These are phyloP conservation scores for Magallana gigas DNA, from an alignment of 1,140 invertebrate species.

Conservation along the genomic window DNA sequence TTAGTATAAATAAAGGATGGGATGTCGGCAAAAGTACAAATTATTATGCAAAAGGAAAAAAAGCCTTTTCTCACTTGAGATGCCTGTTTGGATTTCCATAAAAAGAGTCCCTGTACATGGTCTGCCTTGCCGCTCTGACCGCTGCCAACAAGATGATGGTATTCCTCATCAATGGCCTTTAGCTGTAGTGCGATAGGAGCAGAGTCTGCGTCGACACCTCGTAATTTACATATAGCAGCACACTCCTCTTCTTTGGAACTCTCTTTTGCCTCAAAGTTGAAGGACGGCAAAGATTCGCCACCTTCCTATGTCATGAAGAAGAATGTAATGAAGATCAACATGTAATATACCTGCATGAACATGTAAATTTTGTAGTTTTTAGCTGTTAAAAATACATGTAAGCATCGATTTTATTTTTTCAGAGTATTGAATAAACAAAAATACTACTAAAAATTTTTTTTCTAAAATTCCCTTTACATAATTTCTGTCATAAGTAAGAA, in stretches of 20 bases:
- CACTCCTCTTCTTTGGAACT: slow-evolving; percentile 78
- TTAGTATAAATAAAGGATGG: no score
- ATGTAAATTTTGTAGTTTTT: no score
- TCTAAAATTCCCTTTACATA: no score
- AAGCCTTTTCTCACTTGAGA: slow-evolving; percentile 69
- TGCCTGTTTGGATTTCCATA: slow-evolving; percentile 77
- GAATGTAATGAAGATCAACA: background rate
- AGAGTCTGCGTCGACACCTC: slow-evolving; percentile 69
- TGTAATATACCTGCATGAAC: no score
- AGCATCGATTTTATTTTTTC: no score
- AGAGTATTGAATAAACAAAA: no score
- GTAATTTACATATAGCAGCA: slow-evolving; percentile 77
- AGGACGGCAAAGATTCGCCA: slow-evolving; percentile 65
- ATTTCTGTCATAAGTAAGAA: no score
- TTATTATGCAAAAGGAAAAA: no score
- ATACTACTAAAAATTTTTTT: no score
- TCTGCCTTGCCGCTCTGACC: slow-evolving; percentile 76
- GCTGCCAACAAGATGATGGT: slow-evolving; percentile 72
- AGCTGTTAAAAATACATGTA: no score
- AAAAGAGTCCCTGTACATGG: slow-evolving; percentile 74
- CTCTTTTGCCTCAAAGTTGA: slow-evolving; percentile 75
- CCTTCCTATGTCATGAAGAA: slow-evolving; percentile 55
- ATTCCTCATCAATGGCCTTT: slow-evolving; percentile 78
- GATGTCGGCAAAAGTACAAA: no score
- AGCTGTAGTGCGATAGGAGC: slow-evolving; percentile 74